Percentiles rank a stretch among this genome's conserved stretches.
phyloP scores from a whole-genome alignment of 2,113 vertebrate species.

The Mus pahari region DNA sequence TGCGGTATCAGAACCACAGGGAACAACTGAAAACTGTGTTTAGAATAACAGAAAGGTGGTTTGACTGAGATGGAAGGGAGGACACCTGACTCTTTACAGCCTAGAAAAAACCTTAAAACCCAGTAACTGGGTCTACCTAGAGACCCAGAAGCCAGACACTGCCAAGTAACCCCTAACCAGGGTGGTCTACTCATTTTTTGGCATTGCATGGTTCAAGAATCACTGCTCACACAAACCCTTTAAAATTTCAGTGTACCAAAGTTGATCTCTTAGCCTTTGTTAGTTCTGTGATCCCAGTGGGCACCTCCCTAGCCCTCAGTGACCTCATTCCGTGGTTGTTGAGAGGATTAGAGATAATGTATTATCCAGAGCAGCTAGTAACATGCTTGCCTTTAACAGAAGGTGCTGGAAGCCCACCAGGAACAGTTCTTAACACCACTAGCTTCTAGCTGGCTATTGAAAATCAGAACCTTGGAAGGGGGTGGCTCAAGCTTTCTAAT shows the following conservation, averaged over 20 bases:
- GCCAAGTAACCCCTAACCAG: background rate
- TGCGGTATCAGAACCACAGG: background rate
- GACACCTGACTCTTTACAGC: background rate
- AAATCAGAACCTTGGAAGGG: background rate
- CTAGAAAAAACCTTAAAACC: conserved; percentile 1
- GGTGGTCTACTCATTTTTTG: background rate
- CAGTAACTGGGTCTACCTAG: background rate
- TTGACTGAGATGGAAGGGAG: background rate
- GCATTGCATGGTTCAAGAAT: background rate
- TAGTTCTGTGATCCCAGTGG: conserved; percentile 11
- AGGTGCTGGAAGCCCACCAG: background rate
- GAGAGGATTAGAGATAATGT: conserved; percentile 4
- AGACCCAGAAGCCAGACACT: background rate
- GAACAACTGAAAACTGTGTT: background rate
- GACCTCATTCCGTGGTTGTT: background rate
- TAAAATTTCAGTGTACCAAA: background rate
- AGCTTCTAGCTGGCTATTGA: background rate
- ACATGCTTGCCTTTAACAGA: background rate
- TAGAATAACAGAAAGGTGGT: background rate
- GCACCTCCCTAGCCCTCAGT: background rate
- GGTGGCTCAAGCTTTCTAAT: background rate
- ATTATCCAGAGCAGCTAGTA: background rate
- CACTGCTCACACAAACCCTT: background rate
- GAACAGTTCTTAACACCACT: conserved; percentile 11
- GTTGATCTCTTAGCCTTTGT: conserved; percentile 24